Conservation (phyloP, 2,113 vertebrate species). For the Myotis yumanensis region DNA sequence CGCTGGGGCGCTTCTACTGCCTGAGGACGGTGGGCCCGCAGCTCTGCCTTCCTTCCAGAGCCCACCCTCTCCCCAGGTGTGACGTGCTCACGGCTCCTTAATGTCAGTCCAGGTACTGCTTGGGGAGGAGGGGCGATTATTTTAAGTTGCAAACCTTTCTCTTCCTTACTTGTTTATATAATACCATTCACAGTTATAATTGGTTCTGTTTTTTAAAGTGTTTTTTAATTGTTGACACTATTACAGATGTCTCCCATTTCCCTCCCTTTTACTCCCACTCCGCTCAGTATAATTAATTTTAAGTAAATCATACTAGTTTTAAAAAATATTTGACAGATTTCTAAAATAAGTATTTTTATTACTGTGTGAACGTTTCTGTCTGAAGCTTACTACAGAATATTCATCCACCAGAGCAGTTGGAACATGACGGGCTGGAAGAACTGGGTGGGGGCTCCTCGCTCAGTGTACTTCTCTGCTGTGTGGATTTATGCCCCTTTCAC, state of each 20-base stretch:
- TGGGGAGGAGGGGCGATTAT: too few species aligned
- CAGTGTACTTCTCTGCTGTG: neutral
- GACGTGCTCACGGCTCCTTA: neutral
- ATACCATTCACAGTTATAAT: neutral
- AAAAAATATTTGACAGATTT: neutral
- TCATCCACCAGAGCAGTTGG: neutral
- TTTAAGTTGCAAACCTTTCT: neutral
- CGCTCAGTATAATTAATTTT: neutral
- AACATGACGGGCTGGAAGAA: neutral
- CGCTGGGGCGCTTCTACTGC: neutral
- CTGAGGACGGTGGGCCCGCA: neutral
- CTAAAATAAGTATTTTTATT: neutral
- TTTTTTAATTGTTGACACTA: too few species aligned
- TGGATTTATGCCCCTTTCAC: neutral
- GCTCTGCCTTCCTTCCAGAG: neutral
- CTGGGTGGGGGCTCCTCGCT: neutral
- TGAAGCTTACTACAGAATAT: neutral
- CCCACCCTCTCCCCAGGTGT: fast-evolving
- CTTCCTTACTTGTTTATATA: neutral
- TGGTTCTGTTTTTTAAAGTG: too few species aligned
- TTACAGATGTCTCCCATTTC: too few species aligned
- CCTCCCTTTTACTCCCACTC: too few species aligned
- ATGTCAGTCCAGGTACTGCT: neutral
- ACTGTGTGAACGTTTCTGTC: neutral
- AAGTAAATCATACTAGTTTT: neutral